Base-by-base conservation (phyloP, 2,113 vertebrate species). In the Cochlearius cochlearius region DNA sequence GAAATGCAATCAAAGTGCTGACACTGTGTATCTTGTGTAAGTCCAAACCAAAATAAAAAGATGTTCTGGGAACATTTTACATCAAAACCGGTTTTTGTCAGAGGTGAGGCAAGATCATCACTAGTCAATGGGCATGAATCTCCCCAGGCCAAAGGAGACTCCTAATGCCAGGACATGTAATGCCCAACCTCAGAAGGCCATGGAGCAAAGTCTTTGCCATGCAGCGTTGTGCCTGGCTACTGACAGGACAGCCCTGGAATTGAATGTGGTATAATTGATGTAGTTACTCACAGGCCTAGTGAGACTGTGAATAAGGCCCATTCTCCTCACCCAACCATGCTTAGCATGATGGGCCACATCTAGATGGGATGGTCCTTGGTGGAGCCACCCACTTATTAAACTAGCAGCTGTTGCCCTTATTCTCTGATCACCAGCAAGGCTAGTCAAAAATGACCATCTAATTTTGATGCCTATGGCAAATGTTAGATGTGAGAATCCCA, bases 11-110 rank as follows among this genome's bases (percentile, higher is more conserved):
- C 76, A 50, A 19, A 96, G 94, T 53, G 96, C 77, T 55, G 92
- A 92, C n/a, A 97, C 72, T 27, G 82, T 95, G 36, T 97, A 93
- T 63, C 87, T 73, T 92, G 81, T 89, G 94, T 96, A 72, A 77
- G 76, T 74, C 8, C 10, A 58, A 66, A 20, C 15, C 20, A 22
- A 34, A 49, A 32, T 6, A 27, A 18, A 45, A 30, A 47, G 32
- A 32, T 62, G 16, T 34, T 68, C 53, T 47, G 16, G 52, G 52
- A 41, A 68, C n/a, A 69, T 58, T 69, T 79, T 73, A 62, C 59
- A 63, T 34, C 38, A 64, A 78, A 64, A 27, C 30, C 4, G 0
- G 7, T 41, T 66, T 69, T 82, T 69, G 29, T 39, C 69, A 49
- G 22, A 22, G n/a, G 5, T 49, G 22, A 22, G 11, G 29, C 41